Base-by-base conservation (phyloP, 2,888 invertebrate genomes). In the Chrysodeixis includens region DNA sequence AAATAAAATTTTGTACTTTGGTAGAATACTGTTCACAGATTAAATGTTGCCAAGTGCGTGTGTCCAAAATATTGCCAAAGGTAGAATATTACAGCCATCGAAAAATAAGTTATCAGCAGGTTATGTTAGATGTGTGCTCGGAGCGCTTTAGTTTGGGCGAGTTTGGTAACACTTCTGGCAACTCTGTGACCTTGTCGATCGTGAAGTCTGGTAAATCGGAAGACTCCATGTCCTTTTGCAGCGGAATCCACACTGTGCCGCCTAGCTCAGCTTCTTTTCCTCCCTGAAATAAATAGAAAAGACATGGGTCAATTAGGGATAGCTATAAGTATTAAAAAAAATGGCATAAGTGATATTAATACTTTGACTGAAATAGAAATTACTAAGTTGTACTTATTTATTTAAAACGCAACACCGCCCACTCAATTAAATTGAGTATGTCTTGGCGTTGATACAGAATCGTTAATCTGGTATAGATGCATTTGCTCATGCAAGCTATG, bases 221-320 rank as follows among this genome's bases (percentile, higher is more conserved):
- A 32, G 92, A 86, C 79, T 92, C 92, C 78, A 94, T 93, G 66
- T 95, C 94, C 59, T 93, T 93, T 63, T 93, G 92, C 52, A 97
- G 90, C 30, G 97, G 97, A 78, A 98, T 96, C 98, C 98, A 98
- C 20, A 98, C 97, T 0, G 98, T 98, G 35, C 97, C 97, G 14
- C 97, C 97, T 68, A 98, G 89, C 78, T 97, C 96, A 35, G 98
- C 97, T 88, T 97, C 95, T 82, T 96, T 96, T 30, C 97, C 98
- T 70, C 98, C 98, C 96, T 96, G 85, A 52, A 71, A 71, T 20
- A n/a, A 10, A 56, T 8, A 59, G 26, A 22, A 14, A 14, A 49
- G 32, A 20, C 1, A 52, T 52, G 30, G 46, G 46, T 46, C 7
- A 46, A 44, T 44, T 44, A n/a, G 6, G n/a, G n/a, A n/a, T n/a